Evolutionary conservation across 2,113 vertebrate species (phyloP), one percentile per base, ranked within the genome.

Genomic region (Paramisgurnus dabryanus): DNA sequence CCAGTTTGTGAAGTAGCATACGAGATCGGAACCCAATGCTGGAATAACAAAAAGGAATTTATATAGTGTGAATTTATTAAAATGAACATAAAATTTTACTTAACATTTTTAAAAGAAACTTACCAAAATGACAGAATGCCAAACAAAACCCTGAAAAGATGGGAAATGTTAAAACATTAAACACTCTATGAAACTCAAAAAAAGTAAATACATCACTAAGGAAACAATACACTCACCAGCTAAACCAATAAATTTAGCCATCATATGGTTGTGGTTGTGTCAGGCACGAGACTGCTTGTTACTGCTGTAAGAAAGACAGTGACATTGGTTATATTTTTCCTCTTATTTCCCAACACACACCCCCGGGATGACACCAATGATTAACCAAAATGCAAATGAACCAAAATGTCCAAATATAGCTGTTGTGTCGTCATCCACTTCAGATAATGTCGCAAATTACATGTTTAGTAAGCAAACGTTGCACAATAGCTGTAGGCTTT

Each of bases 1-100:
- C 95, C 94, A 95, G 92, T 93, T 96, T 86, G 91, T 94, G 86
- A 95, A 95, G 87, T 96, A 96, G 58, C 95, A 96, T 69, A 88
- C 88, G 72, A 96, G 90, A 85, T 93, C 88, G 74, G 89, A 94
- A 50, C 93, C 91, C 76, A 90, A 87, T 58, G 87, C 95, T 95
- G 80, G 57, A 53, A 40, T 7, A 61, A 49, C 73, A 43, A 0
- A 11, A 39, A 41, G 8, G 61, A 69, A 63, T 66, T 41, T 9
- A 34, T 8, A 7, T 39, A 11, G n/a, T 11, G 39, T 4, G 55
- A 72, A 10, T 18, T 18, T 58, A 45, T 18, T 50, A 7, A 5
- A n/a, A 57, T 17, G 10, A n/a, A 57, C 4, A 58, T 41, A 5
- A 73, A 12, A n/a, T 60, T 12, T 39, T 8, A 40, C 43, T 67